Evolutionary conservation across 2,113 vertebrate species (phyloP), one percentile per base, ranked within the genome.

Genomic region (Eclectus roratus): DNA sequence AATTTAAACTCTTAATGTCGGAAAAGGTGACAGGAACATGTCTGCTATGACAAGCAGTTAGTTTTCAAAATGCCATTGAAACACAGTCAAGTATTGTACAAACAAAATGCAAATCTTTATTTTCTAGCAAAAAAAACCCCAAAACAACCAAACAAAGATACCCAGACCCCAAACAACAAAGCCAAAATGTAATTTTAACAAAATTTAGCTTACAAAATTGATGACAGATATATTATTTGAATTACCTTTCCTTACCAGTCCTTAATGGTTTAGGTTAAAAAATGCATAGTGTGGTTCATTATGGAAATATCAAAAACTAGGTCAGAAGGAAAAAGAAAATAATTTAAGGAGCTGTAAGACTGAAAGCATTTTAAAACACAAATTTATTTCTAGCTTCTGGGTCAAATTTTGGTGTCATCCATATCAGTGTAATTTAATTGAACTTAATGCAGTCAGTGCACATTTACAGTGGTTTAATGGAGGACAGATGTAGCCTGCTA

Each of bases 261-360:
- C 12, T 70, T 72, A 21, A 28, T 55, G 18, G 4, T 50, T 80
- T 72, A 35, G 18, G 21, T 83, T 92, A 17, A 88, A 84, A 78
- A 92, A 41, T 43, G 17, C 0, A 0, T n/a, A 17, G 11, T 15
- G 17, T 76, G 29, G 17, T 66, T 80, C 39, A 37, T 72, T 3
- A 21, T 68, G 63, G 76, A 91, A 73, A 83, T 86, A 55, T 25
- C 37, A 70, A 61, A 64, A 61, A 83, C 9, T 10, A 64, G 9
- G 13, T 76, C 39, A 37, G 68, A 91, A 76, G 31, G 16, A 37
- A 52, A 68, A 53, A 56, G 24, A 64, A 27, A 28, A 70, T 18
- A 17, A 27, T 24, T 16, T 21, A 25, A 72, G 35, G 17, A 46
- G 37, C 8, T 50, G 7, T 46, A 73, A 77, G 28, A 56, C 27